phyloP scores from a whole-genome alignment of 1,140 invertebrate genomes.

The Archivesica marissinica region DNA sequence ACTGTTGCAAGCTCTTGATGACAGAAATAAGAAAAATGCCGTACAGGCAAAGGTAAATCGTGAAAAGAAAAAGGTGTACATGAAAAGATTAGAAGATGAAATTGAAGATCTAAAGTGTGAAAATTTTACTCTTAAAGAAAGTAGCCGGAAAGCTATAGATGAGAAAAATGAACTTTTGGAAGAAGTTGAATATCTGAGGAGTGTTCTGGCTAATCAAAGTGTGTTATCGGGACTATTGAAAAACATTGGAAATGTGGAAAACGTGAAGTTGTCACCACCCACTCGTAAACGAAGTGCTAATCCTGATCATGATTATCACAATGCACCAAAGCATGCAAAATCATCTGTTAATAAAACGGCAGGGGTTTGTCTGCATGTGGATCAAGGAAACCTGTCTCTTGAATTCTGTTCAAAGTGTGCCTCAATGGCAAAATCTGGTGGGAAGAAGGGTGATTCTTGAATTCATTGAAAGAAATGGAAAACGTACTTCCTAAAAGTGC shows the following conservation, averaged over 20 bases:
- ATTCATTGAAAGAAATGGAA: too few species aligned
- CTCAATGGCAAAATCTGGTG: conserved; percentile 42
- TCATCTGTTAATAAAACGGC: conserved; percentile 58
- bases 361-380: conserved; percentile 82
- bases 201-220: conserved; percentile 80
- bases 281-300: conserved; percentile 63
- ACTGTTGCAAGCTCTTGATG: conserved; percentile 72
- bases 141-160: conserved; percentile 57
- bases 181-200: conserved; percentile 79
- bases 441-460: neutral
- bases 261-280: conserved; percentile 74
- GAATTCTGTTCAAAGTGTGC: conserved; percentile 80
- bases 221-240: conserved; percentile 75
- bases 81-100: conserved; percentile 75
- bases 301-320: conserved; percentile 73
- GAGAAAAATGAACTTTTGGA: conserved; percentile 68
- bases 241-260: conserved; percentile 77
- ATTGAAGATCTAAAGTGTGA: conserved; percentile 69
- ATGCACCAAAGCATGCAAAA: neutral
- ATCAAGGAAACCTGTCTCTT: conserved; percentile 74
- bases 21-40: conserved; percentile 80
- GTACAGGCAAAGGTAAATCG: conserved; percentile 79
- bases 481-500: neutral
- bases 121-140: conserved; percentile 68
- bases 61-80: conserved; percentile 80